Base-by-base conservation (phyloP, 2,888 invertebrate genomes). In the Eristalinus sepulchralis region DNA sequence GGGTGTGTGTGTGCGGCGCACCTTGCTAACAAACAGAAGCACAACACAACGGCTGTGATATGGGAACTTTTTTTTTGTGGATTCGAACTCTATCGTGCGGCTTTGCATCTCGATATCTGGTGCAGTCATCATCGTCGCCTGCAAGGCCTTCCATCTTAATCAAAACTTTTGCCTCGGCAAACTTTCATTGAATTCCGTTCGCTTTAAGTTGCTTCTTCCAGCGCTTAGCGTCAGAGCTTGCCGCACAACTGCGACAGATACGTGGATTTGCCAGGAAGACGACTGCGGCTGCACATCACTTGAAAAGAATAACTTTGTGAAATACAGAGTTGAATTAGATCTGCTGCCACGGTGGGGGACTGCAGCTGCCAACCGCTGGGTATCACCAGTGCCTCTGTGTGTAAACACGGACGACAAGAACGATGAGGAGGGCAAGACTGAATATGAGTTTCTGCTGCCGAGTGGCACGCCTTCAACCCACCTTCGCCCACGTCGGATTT, bases 81-180 rank as follows among this genome's bases (percentile, higher is more conserved):
- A 70, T 83, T 79, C 75, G 59, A 73, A 68, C 78, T 78, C 67
- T 33, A 59, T 77, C 77, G 53, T 72, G 53, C 62, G 62, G 17
- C 36, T 70, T 47, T 73, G 22, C 34, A 47, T 53, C 34, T 36
- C 33, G 57, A 10, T 36, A 33, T 10, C 20, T 13, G 27, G 24
- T 24, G 55, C 53, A 53, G 57, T 13, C 55, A 24, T 24, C 47
- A n/a, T 6, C 62, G 39, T 53, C 66, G 36, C 2, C 57, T 47
- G 47, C 47, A 47, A 47, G 17, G 20, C 63, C 59, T 62, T 63
- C 47, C 2, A 2, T 60, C 72, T 84, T 84, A 80, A 80, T 84
- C 80, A 84, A 84, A 84, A 80, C 60, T 80, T 84, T 84, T 70
- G 24, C 80, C 53, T 75, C 24, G 66, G 47, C 67, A 36, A 66